phyloP scores from a whole-genome alignment of 30 jellyfish, hydroid and myxozoan genomes.

The Mastigias papua region DNA sequence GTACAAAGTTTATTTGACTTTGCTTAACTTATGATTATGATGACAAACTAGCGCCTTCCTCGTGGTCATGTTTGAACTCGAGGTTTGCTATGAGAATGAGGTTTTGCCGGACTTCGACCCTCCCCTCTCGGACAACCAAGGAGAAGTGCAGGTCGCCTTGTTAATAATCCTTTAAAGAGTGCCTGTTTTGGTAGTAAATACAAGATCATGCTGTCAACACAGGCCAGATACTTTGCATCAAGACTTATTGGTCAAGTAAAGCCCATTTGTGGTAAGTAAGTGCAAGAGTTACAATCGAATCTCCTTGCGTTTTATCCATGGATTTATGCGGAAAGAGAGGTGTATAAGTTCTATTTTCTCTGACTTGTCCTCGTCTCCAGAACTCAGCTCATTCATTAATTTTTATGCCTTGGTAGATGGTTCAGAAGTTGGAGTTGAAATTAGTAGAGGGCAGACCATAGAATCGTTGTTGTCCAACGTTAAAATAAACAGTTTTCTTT shows the following conservation, averaged over 20 bases:
- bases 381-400: too few relatives aligned
- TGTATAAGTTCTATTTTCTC: too few relatives aligned
- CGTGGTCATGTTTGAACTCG: conserved; percentile 1
- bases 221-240: conserved; percentile 44
- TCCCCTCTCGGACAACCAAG: conserved; percentile 14
- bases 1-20: neutral
- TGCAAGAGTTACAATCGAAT: neutral
- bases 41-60: neutral
- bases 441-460: too few relatives aligned
- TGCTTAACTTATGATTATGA: neutral
- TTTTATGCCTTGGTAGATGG: too few relatives aligned
- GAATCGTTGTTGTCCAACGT: too few relatives aligned
- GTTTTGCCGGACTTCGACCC: conserved; percentile 55
- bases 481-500: too few relatives aligned
- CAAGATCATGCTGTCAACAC: conserved; percentile 25
- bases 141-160: neutral
- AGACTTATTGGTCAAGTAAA: conserved; percentile 42
- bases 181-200: neutral
- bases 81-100: conserved; percentile 19
- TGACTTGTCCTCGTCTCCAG: too few relatives aligned
- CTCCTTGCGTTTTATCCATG: too few relatives aligned
- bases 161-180: neutral
- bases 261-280: conserved; percentile 30
- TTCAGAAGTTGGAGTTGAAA: too few relatives aligned
- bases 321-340: too few relatives aligned